These are phyloP conservation scores for Dendropsophus ebraccatus DNA, from an alignment of 2,113 vertebrate species.

Conservation along the genomic window DNA sequence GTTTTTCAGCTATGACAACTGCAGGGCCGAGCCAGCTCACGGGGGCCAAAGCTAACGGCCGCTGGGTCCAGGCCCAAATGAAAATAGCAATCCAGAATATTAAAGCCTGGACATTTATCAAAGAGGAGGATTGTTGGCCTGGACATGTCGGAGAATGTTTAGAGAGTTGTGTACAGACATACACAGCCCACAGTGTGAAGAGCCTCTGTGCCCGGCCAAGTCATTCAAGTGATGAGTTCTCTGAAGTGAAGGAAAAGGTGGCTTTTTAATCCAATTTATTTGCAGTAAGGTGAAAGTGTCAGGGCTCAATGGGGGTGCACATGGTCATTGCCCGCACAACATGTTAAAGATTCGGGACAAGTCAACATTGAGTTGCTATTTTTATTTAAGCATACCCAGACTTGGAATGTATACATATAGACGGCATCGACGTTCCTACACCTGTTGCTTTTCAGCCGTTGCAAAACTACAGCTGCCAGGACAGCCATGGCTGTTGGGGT, in stretches of 20 bases:
- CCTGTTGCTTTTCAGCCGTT: too few species aligned
- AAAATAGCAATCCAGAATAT: constrained; percentile 34
- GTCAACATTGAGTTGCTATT: too few species aligned
- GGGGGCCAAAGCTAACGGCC: constrained; percentile 23
- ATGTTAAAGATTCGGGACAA: not conserved
- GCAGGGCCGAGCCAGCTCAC: not conserved
- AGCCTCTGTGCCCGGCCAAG: not conserved
- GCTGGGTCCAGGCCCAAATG: constrained; percentile 16
- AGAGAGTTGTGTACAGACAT: constrained; percentile 7
- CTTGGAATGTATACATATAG: too few species aligned
- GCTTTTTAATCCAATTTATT: constrained; percentile 38
- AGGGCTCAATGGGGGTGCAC: not conserved
- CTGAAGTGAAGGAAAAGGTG: constrained; percentile 44
- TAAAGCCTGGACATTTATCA: constrained; percentile 49
- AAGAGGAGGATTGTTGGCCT: constrained; percentile 40
- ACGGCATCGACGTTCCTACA: too few species aligned
- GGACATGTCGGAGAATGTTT: constrained; percentile 25
- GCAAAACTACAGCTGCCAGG: too few species aligned
- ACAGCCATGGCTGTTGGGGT: too few species aligned
- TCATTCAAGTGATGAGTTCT: constrained; percentile 36
- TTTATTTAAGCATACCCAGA: too few species aligned
- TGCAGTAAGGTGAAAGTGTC: constrained; percentile 39
- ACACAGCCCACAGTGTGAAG: constrained; percentile 33
- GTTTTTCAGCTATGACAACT: constrained; percentile 31
- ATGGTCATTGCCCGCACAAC: constrained; percentile 5